phyloP scores from a whole-genome alignment of 2,113 vertebrate genomes.

The Aramus guarauna region DNA sequence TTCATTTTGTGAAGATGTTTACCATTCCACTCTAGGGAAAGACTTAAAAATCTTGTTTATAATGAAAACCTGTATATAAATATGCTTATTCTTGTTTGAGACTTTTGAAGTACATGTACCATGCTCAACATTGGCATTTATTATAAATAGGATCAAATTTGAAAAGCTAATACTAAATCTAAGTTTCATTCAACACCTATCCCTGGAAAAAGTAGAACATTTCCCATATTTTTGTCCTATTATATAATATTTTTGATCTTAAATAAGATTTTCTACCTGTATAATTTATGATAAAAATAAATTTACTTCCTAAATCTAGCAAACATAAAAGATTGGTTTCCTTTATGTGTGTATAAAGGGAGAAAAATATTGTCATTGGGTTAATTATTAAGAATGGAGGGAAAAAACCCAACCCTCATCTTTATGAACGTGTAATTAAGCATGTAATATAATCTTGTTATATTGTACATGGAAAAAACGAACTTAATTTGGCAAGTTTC shows the following conservation, averaged over 20 bases:
- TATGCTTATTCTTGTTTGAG: neutral
- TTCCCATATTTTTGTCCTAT: neutral
- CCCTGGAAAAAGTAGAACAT: neutral
- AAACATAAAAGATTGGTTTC: neutral
- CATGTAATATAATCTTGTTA: neutral
- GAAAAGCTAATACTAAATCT: neutral
- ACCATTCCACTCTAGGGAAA: neutral
- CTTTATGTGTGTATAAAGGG: neutral
- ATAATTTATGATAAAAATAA: neutral
- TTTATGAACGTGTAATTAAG: neutral
- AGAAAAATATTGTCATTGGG: neutral
- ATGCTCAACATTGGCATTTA: neutral
- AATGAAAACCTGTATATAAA: neutral
- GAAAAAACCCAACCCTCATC: accelerated
- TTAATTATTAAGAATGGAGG: neutral
- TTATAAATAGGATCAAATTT: neutral
- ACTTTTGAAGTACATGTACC: neutral
- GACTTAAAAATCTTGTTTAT: neutral
- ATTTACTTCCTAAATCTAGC: neutral
- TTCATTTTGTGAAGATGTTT: neutral
- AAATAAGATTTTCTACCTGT: neutral
- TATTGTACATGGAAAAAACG: accelerated
- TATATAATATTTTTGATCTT: neutral
- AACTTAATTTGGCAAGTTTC: neutral
- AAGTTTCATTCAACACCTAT: neutral